These are phyloP conservation scores for Glyptemys insculpta DNA, from an alignment of 2,797 vertebrate species.

Conservation along the genomic window DNA sequence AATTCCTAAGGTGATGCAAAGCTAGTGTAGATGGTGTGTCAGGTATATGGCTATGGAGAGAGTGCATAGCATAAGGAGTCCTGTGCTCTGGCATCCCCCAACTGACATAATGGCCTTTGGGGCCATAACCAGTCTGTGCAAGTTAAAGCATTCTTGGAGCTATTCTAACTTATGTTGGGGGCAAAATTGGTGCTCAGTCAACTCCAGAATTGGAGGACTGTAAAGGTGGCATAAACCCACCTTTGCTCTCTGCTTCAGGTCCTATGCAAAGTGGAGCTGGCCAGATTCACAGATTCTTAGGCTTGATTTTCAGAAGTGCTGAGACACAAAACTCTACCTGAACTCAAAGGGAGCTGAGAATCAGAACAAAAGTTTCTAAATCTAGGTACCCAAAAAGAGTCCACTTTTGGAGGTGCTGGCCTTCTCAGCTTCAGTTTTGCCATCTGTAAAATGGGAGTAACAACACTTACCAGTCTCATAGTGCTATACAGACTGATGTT, in stretches of 20 bases:
- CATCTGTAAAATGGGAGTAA: neutral
- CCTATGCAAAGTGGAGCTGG: neutral
- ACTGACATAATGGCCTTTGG: neutral
- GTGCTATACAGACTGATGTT: neutral
- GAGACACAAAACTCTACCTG: no score
- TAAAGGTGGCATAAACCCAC: neutral
- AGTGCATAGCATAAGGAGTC: neutral
- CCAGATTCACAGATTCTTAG: no score
- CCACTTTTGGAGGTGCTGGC: neutral
- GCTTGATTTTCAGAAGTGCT: no score
- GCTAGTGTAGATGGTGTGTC: neutral
- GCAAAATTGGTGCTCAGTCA: neutral
- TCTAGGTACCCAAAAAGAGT: no score
- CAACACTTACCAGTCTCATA: neutral
- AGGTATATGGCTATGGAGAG: neutral
- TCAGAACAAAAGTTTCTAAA: no score
- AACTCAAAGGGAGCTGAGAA: no score
- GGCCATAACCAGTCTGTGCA: neutral
- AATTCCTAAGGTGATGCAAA: neutral
- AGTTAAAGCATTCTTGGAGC: neutral
- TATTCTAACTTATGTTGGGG: neutral
- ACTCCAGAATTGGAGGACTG: neutral
- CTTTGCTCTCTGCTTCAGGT: neutral
- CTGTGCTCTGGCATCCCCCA: neutral
- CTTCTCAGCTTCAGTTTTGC: neutral